Evolutionary conservation across 2,113 vertebrate species (phyloP).

Genomic region (Istiophorus platypterus): DNA sequence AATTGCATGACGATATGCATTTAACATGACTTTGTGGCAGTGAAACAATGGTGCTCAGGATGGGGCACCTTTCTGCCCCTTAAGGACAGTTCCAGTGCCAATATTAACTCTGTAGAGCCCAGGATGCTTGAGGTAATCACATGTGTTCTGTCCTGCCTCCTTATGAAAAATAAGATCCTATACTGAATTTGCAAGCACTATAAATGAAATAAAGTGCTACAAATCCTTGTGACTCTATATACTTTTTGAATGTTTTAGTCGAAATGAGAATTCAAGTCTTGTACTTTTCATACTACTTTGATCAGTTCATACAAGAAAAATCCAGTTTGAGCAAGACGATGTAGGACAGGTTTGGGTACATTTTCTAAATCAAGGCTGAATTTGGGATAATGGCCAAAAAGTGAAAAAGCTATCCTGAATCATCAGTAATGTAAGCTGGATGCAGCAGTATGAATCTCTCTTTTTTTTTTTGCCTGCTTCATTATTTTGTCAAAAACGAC

Average conservation of each 20-base stretch:
- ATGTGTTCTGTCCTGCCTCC: neutral
- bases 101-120: neutral
- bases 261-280: neutral
- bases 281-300: neutral
- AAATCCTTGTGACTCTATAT: neutral
- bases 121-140: neutral
- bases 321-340: neutral
- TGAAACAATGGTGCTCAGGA: neutral
- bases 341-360: neutral
- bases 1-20: neutral
- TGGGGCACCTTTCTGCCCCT: neutral
- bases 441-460: neutral
- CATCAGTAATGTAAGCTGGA: neutral
- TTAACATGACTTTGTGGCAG: neutral
- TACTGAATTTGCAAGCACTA: neutral
- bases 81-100: neutral
- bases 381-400: conserved; percentile 8
- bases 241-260: neutral
- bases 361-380: neutral
- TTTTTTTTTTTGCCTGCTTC: neutral
- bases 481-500: neutral
- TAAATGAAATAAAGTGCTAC: neutral
- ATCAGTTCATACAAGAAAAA: neutral
- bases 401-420: neutral
- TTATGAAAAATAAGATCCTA: neutral